Percentiles rank a stretch among this genome's conserved stretches.
Evolutionary conservation across 1,140 invertebrate species (phyloP).

Genomic region (Ostrea denselamellosa): DNA sequence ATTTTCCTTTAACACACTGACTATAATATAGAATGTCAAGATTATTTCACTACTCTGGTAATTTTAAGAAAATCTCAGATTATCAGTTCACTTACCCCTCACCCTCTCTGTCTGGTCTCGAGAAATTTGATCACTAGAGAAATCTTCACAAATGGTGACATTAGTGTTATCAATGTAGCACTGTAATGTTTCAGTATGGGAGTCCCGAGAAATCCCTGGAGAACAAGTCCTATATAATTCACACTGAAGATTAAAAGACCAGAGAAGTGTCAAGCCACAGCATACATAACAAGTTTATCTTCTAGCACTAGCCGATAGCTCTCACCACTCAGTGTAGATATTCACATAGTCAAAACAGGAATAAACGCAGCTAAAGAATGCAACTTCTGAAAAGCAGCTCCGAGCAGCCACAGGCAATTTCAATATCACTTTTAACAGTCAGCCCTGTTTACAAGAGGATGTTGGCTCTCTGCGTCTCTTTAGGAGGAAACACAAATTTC

Average conservation of each 20-base stretch:
- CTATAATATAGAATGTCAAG: neutral
- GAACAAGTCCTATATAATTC: slow-evolving; percentile 32
- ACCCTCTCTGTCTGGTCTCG: neutral
- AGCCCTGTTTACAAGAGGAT: neutral
- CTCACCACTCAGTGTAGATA: slow-evolving; percentile 23
- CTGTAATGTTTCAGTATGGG: neutral
- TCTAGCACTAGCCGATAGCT: slow-evolving; percentile 14
- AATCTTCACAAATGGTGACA: slow-evolving; percentile 1
- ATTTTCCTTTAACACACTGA: neutral
- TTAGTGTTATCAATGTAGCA: neutral
- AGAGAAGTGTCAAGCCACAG: neutral
- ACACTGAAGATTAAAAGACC: slow-evolving; percentile 23
- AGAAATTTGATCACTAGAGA: neutral
- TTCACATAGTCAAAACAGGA: slow-evolving; percentile 14
- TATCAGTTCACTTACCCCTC: slow-evolving; percentile 10
- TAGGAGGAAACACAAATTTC: slow-evolving; percentile 22
- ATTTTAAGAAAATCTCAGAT: neutral
- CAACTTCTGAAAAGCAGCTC: slow-evolving; percentile 26
- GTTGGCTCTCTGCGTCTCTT: neutral
- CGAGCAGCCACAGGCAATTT: slow-evolving; percentile 26
- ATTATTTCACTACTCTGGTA: neutral
- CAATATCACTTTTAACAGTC: slow-evolving; percentile 33
- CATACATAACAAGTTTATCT: slow-evolving; percentile 16
- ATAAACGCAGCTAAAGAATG: neutral
- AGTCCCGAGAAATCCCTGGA: neutral